These are phyloP conservation scores for Opisthocomus hoazin DNA, from an alignment of 2,113 vertebrate genomes.

Conservation along the genomic window DNA sequence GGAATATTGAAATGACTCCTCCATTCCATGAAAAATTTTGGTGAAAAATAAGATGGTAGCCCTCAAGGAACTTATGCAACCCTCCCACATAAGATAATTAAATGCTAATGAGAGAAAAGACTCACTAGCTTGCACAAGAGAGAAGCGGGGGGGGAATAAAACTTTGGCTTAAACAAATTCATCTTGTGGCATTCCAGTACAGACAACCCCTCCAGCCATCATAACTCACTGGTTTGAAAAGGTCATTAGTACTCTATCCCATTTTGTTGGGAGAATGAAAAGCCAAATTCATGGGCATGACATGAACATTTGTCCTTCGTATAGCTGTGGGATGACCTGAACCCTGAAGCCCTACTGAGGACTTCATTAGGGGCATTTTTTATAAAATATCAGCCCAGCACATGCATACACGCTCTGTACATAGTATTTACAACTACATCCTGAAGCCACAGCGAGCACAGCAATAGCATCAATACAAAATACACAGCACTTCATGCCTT, in stretches of 20 bases:
- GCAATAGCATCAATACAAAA: background rate
- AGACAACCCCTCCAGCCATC: conserved; percentile 3
- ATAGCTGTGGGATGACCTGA: background rate
- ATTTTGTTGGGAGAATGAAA: background rate
- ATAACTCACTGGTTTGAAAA: conserved; percentile 33
- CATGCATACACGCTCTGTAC: background rate
- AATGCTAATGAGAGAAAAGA: background rate
- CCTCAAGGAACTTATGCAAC: background rate
- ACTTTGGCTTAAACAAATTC: conserved; percentile 10
- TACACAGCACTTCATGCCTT: background rate
- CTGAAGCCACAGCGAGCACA: background rate
- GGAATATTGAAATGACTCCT: background rate
- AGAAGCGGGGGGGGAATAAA: background rate
- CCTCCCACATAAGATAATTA: background rate
- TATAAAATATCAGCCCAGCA: background rate
- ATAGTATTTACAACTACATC: background rate
- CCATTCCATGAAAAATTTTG: background rate
- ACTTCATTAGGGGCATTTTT: background rate
- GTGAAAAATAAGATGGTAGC: background rate
- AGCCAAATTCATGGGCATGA: background rate
- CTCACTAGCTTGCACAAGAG: background rate
- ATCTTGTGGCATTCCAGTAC: background rate
- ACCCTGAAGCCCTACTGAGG: background rate
- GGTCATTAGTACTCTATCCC: background rate
- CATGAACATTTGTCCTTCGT: background rate